Base-by-base conservation (phyloP, 1,140 invertebrate genomes). In the Caerostris darwini region DNA sequence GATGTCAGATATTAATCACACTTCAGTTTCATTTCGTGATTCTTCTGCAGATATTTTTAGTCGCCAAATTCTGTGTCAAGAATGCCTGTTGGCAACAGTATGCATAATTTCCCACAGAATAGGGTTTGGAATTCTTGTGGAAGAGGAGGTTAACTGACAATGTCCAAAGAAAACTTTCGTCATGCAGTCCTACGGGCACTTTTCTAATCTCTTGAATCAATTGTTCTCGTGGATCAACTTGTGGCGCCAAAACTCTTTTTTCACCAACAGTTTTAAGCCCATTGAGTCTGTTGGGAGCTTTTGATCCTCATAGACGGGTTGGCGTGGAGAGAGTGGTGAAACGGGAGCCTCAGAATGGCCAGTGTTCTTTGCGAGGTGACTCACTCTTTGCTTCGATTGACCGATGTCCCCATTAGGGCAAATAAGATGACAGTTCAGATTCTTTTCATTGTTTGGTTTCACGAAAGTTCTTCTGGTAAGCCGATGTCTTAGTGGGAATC, bases 121-220 rank as follows among this genome's bases (percentile, higher is more conserved):
- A 58, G n/a, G 82, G 82, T 17, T 85, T 56, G 54, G 57, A 85
- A 77, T 50, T 77, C 69, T 77, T 10, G 69, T n/a, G n/a, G n/a
- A 34, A 34, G 7, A 34, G 58, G n/a, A 17, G 85, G 85, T 61
- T 87, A 87, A 58, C 85, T 87, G 34, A 19, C 7, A 17, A 83
- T 83, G 54, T 83, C 81, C 14, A 87, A 58, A 64, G 85, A 87
- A 19, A 87, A 61, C 81, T 94, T 95, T 56, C 93, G 56, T 8
- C 94, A 83, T 10, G 92, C 88, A 82, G 90, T 94, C 67, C 92
- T 59, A 82, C 94, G 92, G 19, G 88, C 88, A 69, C 94, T 58
- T 94, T 95, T 58, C 94, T 83, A 64, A 95, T 94, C 54, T 95
- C 92, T n/a, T 81, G 69, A 92, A 95, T 95, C 14, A 95, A 56